A percentile compares a stretch with the other conserved stretches of the same genome.
These are phyloP conservation scores for Bergia puertoricense DNA, from an alignment of 92 coral and sea anemone genomes.

Conservation along the genomic window DNA sequence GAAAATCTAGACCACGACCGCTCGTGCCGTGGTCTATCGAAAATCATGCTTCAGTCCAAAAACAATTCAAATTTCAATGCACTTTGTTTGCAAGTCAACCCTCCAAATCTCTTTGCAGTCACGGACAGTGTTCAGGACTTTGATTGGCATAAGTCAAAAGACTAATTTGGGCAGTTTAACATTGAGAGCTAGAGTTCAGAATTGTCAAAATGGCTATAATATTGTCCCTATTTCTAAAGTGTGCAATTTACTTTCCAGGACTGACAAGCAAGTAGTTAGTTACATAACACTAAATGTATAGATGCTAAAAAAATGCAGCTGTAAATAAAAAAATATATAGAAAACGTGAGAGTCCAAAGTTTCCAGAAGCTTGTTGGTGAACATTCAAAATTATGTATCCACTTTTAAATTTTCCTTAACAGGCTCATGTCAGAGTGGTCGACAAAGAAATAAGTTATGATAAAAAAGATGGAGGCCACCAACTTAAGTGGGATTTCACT, in stretches of 20 bases:
- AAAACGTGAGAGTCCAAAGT: not conserved
- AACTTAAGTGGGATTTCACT: constrained; percentile 31
- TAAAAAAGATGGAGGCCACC: constrained; percentile 23
- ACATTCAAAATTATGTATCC: constrained; percentile 12
- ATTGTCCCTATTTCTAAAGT: constrained; percentile 15
- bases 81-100: constrained; percentile 16
- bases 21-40: constrained; percentile 9
- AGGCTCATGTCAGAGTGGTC: not conserved
- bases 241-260: not conserved
- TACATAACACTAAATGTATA: not conserved
- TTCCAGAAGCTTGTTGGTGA: not conserved
- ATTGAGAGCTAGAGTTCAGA: no score
- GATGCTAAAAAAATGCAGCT: constrained; percentile 2
- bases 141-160: not conserved
- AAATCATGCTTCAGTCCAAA: not conserved
- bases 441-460: constrained; percentile 9
- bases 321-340: not conserved
- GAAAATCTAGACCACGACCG: constrained; percentile 15
- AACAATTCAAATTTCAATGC: constrained; percentile 8
- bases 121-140: constrained; percentile 8
- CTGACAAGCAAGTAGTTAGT: not conserved
- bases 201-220: not conserved
- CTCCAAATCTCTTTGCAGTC: constrained; percentile 16
- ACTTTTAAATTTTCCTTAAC: constrained; percentile 11
- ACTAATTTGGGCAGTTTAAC: no score